Base-by-base conservation (phyloP, 2,113 vertebrate species). In the Sceloporus tristichus region DNA sequence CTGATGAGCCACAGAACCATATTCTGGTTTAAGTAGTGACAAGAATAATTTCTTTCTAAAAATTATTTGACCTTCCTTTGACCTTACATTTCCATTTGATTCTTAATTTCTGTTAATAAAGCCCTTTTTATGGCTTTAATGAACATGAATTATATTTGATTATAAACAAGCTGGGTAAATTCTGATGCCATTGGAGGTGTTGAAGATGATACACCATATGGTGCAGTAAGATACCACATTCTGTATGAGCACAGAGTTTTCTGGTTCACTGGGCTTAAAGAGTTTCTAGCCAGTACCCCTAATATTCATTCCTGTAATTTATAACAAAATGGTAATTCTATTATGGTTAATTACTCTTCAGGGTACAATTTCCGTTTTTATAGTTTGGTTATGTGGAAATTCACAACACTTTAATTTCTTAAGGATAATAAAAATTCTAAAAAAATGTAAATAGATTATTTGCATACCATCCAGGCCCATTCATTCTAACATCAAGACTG, bases 101-200 rank as follows among this genome's bases (percentile, higher is more conserved):
- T 71, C 65, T 92, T 92, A 88, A 92, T 94, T 86, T 92, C 14
- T 75, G 92, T 75, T 89, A 92, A 91, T 75, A 71, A 87, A 85
- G 40, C 80, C 42, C 93, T 93, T 94, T 59, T 90, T 68, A 82
- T 81, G 89, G 79, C 79, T 91, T 78, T 87, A 93, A 94, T 92
- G 91, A 89, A 92, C 92, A 86, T 38, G 85, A 93, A 86, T 94
- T 93, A 82, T 54, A 79, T 89, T 85, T 86, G 78, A 85, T 86
- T 86, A 68, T 48, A 59, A 86, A 88, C 88, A 84, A 85, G 85
- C 74, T 88, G 75, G 87, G 81, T 27, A 80, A 87, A 73, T 73
- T n/a, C 70, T 87, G 8, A 1, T 53, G 40, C 90, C 0, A 38
- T 16, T n/a, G 73, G 21, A 62, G 62, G 34, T 85, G 62, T 59